phyloP scores from a whole-genome alignment of 2,888 invertebrate genomes.

The Graphium colonna region DNA sequence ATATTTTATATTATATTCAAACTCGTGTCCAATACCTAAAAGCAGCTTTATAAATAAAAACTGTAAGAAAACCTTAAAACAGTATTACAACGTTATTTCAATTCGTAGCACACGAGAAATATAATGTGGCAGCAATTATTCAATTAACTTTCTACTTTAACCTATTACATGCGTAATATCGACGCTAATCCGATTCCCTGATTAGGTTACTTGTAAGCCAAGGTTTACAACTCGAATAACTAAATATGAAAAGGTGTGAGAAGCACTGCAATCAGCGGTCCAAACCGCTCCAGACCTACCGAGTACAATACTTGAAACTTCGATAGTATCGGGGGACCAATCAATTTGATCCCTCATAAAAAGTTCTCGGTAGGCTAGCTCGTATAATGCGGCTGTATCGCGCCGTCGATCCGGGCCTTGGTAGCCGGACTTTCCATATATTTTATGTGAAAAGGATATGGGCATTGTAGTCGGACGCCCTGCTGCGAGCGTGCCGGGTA shows the following conservation, averaged over 20 bases:
- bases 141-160: constrained; percentile 15
- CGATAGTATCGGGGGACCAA: constrained; percentile 76
- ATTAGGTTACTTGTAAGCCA: constrained; percentile 18
- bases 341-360: constrained; percentile 80
- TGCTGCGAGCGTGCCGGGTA: constrained; percentile 67
- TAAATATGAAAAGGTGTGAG: constrained; percentile 51
- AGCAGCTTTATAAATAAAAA: too few relatives aligned
- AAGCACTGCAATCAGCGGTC: constrained; percentile 33
- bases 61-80: too few relatives aligned
- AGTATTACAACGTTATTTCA: background rate
- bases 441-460: constrained; percentile 80
- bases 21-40: too few relatives aligned
- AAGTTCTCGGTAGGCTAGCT: constrained; percentile 70
- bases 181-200: constrained; percentile 17
- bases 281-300: constrained; percentile 17
- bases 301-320: constrained; percentile 59
- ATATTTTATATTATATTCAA: too few relatives aligned
- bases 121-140: constrained; percentile 15
- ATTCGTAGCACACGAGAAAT: constrained; percentile 1
- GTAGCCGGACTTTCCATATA: constrained; percentile 76
- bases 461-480: constrained; percentile 73
- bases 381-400: constrained; percentile 68
- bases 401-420: constrained; percentile 65
- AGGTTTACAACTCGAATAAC: constrained; percentile 21
- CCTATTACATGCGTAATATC: constrained; percentile 11